phyloP scores from a whole-genome alignment of 1,140 invertebrate species.

The Euwallacea similis region DNA sequence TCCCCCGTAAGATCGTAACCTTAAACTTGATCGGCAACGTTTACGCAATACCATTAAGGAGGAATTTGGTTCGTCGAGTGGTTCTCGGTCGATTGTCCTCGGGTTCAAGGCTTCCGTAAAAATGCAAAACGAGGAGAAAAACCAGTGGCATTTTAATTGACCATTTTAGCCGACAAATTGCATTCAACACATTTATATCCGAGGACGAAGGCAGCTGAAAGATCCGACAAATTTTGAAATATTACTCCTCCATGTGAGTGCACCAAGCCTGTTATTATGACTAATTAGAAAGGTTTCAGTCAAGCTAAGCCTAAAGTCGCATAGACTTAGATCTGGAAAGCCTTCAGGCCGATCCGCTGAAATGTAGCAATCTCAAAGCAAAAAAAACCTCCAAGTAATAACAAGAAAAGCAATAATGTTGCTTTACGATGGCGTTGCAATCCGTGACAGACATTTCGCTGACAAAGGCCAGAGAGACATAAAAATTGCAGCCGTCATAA shows the following conservation, averaged over 20 bases:
- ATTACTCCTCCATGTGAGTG: too few relatives aligned
- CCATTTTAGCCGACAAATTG: constrained; percentile 20
- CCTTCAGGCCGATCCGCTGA: too few relatives aligned
- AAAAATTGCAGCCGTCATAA: constrained; percentile 17
- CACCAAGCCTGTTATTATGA: too few relatives aligned
- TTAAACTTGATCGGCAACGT: constrained; percentile 33
- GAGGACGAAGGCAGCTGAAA: background rate
- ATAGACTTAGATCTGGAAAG: too few relatives aligned
- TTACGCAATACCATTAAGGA: constrained; percentile 33
- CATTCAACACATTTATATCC: constrained; percentile 7
- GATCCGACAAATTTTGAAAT: too few relatives aligned
- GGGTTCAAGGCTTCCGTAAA: constrained; percentile 28
- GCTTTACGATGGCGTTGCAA: constrained; percentile 3
- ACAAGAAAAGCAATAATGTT: constrained; percentile 11
- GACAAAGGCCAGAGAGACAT: constrained; percentile 22
- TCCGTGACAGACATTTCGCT: constrained; percentile 8
- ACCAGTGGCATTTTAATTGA: constrained; percentile 15
- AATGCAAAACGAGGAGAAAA: constrained; percentile 22
- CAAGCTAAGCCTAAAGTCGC: too few relatives aligned
- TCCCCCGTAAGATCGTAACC: constrained; percentile 18
- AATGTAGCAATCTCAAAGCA: background rate
- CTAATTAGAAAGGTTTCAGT: too few relatives aligned
- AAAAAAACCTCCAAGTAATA: constrained; percentile 3
- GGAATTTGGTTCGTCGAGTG: constrained; percentile 5
- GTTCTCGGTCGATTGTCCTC: constrained; percentile 14